These are phyloP conservation scores for Gallinago undulata DNA, from an alignment of 2,113 vertebrate genomes.

Conservation along the genomic window DNA sequence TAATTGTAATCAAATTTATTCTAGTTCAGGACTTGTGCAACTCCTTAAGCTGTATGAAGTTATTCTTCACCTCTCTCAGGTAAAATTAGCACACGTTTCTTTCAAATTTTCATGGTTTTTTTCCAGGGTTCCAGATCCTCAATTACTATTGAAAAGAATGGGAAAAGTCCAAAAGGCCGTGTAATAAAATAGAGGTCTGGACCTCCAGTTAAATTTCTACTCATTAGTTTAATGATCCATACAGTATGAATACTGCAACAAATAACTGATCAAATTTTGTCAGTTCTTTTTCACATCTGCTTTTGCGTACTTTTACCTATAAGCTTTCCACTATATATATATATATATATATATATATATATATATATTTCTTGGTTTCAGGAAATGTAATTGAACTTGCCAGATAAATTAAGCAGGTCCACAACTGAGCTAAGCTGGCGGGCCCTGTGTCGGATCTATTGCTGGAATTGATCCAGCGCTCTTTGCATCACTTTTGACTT, in stretches of 20 bases:
- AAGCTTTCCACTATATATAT: not conserved
- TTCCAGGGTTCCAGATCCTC: not conserved
- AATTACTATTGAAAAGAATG: not conserved
- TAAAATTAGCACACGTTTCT: not conserved
- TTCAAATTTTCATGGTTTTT: not conserved
- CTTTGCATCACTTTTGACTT: not conserved
- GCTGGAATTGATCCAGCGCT: not conserved
- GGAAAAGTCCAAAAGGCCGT: not conserved
- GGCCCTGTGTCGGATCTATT: not conserved
- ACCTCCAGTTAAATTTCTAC: not conserved
- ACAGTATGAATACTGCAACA: not conserved
- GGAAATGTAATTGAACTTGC: not conserved
- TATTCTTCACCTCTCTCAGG: not conserved
- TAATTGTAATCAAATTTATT: not conserved
- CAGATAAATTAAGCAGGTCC: not conserved
- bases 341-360: too few species aligned
- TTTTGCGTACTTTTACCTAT: not conserved
- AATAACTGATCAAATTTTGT: not conserved
- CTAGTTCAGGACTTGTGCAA: not conserved
- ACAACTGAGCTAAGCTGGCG: not conserved
- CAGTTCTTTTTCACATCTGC: not conserved
- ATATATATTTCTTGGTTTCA: not conserved
- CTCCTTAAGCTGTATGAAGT: not conserved
- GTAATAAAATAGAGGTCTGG: not conserved
- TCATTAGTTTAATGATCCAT: not conserved